Percentiles rank a stretch among this genome's conserved stretches.
These are phyloP conservation scores for Dascillus cervinus DNA, from an alignment of 2,888 invertebrate genomes.

Conservation along the genomic window DNA sequence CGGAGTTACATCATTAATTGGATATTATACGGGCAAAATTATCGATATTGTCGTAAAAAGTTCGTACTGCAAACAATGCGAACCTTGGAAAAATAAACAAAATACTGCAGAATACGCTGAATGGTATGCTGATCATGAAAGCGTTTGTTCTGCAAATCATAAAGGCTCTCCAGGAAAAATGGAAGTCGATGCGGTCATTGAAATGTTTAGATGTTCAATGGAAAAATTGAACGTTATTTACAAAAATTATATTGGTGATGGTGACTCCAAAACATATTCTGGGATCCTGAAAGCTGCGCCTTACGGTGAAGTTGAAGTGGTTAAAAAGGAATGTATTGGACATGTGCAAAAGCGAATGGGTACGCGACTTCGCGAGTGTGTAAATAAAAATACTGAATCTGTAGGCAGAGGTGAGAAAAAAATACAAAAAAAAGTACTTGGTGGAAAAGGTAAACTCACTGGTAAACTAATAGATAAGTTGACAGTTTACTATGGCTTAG, in stretches of 20 bases:
- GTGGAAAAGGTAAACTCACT: too few species aligned
- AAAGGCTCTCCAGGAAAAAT: slow-evolving; percentile 18
- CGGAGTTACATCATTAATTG: slow-evolving; percentile 14
- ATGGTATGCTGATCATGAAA: slow-evolving; percentile 15
- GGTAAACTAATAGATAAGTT: too few species aligned
- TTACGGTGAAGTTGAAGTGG: slow-evolving; percentile 14
- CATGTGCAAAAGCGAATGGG: too few species aligned
- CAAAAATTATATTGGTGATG: too few species aligned
- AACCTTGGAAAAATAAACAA: slow-evolving; percentile 15
- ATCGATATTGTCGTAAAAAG: slow-evolving; percentile 13
- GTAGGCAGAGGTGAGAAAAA: too few species aligned
- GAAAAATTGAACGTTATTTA: slow-evolving; percentile 13
- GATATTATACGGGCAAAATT: slow-evolving; percentile 16
- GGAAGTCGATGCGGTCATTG: slow-evolving; percentile 14
- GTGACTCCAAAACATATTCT: too few species aligned
- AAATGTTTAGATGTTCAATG: slow-evolving; percentile 10
- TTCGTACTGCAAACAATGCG: too few species aligned
- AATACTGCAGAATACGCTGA: slow-evolving; percentile 14
- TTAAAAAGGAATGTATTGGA: slow-evolving; percentile 13
- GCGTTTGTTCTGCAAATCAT: slow-evolving; percentile 16
- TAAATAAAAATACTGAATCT: too few species aligned
- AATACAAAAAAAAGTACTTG: too few species aligned
- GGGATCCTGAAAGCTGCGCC: slow-evolving; percentile 13
- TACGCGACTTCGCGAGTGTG: too few species aligned
- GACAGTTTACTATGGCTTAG: too few species aligned